Percentiles rank a stretch among this genome's conserved stretches.
phyloP scores from a whole-genome alignment of 2,113 vertebrate species.

The Malurus elegans region DNA sequence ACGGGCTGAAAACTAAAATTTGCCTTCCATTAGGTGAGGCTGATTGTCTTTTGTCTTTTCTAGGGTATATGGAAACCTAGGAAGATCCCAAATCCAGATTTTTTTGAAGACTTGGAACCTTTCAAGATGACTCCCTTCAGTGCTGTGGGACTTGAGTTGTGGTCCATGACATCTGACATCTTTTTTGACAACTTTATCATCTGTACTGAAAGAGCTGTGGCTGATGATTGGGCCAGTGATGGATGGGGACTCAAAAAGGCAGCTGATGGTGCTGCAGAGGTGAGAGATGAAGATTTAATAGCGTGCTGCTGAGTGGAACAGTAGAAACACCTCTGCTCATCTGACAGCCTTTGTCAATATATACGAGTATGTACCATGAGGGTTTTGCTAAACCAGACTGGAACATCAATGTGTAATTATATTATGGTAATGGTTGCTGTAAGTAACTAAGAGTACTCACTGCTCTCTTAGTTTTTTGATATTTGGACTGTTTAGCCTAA shows the following conservation, averaged over 20 bases:
- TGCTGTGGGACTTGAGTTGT: conserved; percentile 93
- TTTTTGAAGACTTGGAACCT: conserved; percentile 94
- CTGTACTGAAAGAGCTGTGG: conserved; percentile 83
- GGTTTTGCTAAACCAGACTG: neutral
- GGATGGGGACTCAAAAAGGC: conserved; percentile 97
- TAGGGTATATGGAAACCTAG: conserved; percentile 97
- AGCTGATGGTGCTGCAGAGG: conserved; percentile 94
- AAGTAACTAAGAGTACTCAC: neutral
- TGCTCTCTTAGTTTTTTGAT: neutral
- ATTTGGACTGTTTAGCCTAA: neutral
- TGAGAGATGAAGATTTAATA: conserved; percentile 40
- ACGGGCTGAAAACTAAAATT: neutral
- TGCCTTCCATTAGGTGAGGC: neutral
- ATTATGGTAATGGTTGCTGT: neutral
- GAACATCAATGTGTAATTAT: neutral
- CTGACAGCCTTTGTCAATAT: neutral
- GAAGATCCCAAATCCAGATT: conserved; percentile 93
- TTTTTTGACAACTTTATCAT: conserved; percentile 99
- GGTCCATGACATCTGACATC: conserved; percentile 98
- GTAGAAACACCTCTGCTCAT: neutral
- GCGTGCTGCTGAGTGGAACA: neutral
- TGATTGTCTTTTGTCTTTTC: neutral
- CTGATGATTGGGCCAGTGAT: conserved; percentile 89
- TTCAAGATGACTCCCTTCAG: conserved; percentile 92
- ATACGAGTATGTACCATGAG: neutral